Evolutionary conservation across 1,140 invertebrate species (phyloP), one percentile per base, ranked within the genome.

Genomic region (Copidosoma floridanum): DNA sequence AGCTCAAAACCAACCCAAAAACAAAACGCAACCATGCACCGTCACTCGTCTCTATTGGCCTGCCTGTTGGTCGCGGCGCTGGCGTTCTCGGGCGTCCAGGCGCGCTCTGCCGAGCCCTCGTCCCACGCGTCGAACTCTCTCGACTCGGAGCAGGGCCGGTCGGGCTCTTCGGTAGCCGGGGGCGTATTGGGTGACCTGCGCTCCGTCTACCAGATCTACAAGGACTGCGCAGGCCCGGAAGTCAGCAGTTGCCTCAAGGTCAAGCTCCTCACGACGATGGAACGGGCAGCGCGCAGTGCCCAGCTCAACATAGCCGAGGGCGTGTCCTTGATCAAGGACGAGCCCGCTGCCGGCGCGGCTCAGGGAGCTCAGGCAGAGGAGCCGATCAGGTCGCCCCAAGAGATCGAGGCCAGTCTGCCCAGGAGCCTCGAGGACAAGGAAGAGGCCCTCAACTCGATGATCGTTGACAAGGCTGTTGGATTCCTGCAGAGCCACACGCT

Each of bases 401-500:
- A 88, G 57, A 82, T 89, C 26, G 87, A 88, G 68, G 86, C 88
- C 10, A 82, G 79, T 21, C 76, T 92, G 50, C 89, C 89, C 0
- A 82, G 90, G 61, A 82, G 86, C 37, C 67, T 89, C 0, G 83
- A 84, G 2, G 86, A 88, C 64, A 88, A 88, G 61, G 89, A 91
- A 61, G 83, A 86, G 63, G 85, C 86, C 1, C 76, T 92, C 12
- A 90, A 91, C 68, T 82, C 81, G 40, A 82, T 92, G 74, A 89
- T 93, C 66, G 71, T 89, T 63, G 87, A 91, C 68, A 89, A 86
- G 69, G 78, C 91, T 51, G 72, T 86, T 43, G 84, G 82, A 66
- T 91, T 92, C 73, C 84, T 93, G 72, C 84, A 87, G 71, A 85
- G 85, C 63, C 88, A 91, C 74, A 89, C 88, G 18, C 75, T 93